phyloP scores from a whole-genome alignment of 1,140 invertebrate genomes.

The Drosophila serrata region DNA sequence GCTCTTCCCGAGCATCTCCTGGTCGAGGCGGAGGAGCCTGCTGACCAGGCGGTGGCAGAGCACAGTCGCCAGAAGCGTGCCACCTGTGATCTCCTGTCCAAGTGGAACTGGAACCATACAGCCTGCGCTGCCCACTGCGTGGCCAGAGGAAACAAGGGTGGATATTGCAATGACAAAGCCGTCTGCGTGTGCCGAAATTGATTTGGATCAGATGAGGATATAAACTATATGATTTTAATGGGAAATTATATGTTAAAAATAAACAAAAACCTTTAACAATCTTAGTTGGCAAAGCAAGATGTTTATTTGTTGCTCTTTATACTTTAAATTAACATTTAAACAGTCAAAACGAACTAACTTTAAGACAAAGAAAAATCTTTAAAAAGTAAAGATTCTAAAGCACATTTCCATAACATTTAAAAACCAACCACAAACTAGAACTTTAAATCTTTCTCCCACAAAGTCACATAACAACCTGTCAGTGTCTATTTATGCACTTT shows the following conservation, averaged over 20 bases:
- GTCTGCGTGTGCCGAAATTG: conserved; percentile 69
- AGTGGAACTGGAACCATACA: conserved; percentile 57
- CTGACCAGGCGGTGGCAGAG: neutral
- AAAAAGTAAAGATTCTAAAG: neutral
- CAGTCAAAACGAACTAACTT: no score
- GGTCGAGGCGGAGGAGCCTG: neutral
- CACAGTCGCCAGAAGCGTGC: conserved; percentile 72
- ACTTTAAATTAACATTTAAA: neutral
- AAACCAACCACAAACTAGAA: neutral
- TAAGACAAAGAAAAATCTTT: no score
- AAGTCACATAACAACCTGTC: conserved; percentile 4
- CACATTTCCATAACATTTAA: neutral
- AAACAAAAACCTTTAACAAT: neutral
- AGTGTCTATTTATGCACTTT: conserved; percentile 4
- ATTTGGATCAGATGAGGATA: neutral
- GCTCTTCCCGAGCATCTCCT: neutral
- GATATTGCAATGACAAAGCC: conserved; percentile 63
- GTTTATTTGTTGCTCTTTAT: neutral
- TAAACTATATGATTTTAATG: neutral
- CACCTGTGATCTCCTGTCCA: conserved; percentile 73
- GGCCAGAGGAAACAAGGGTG: conserved; percentile 50
- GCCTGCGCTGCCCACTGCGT: conserved; percentile 73
- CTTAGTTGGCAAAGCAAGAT: neutral
- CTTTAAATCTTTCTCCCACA: neutral
- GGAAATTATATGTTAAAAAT: neutral